These are phyloP conservation scores for Hycleus phaleratus DNA, from an alignment of 1,140 invertebrate species.

Conservation along the genomic window DNA sequence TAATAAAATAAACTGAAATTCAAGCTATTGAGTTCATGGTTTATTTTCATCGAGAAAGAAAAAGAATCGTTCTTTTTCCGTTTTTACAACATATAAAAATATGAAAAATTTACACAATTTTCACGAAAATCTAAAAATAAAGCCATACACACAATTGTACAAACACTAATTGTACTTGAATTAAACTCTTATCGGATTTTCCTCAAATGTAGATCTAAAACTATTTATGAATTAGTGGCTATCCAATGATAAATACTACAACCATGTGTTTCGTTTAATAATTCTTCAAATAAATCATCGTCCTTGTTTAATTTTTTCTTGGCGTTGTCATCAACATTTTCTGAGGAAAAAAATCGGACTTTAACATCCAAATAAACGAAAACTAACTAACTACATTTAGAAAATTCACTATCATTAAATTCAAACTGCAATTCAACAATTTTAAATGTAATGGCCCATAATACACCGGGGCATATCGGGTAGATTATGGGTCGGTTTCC, in stretches of 20 bases:
- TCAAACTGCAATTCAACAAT: constrained; percentile 8
- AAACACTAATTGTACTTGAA: not conserved
- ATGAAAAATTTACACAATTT: constrained; percentile 6
- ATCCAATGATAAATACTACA: constrained; percentile 44
- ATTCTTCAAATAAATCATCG: constrained; percentile 41
- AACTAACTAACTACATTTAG: not conserved
- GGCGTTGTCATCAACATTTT: constrained; percentile 19
- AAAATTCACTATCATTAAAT: not conserved
- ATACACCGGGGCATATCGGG: constrained; percentile 50
- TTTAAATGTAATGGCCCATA: constrained; percentile 50
- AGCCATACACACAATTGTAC: not conserved
- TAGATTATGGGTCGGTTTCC: constrained; percentile 46
- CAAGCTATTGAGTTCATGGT: not conserved
- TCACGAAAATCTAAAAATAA: not conserved
- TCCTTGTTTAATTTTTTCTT: constrained; percentile 15
- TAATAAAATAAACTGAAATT: not conserved
- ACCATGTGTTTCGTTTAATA: constrained; percentile 47
- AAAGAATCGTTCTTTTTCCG: not conserved
- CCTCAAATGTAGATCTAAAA: constrained; percentile 1
- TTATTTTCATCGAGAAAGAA: constrained; percentile 7
- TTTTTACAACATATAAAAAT: constrained; percentile 16
- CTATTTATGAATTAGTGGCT: not conserved
- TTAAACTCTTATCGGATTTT: not conserved
- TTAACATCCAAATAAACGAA: not conserved
- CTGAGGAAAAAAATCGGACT: constrained; percentile 12